Percentiles rank a stretch among this genome's conserved stretches.
phyloP scores from a whole-genome alignment of 2,113 vertebrate species.

The Prionailurus bengalensis region DNA sequence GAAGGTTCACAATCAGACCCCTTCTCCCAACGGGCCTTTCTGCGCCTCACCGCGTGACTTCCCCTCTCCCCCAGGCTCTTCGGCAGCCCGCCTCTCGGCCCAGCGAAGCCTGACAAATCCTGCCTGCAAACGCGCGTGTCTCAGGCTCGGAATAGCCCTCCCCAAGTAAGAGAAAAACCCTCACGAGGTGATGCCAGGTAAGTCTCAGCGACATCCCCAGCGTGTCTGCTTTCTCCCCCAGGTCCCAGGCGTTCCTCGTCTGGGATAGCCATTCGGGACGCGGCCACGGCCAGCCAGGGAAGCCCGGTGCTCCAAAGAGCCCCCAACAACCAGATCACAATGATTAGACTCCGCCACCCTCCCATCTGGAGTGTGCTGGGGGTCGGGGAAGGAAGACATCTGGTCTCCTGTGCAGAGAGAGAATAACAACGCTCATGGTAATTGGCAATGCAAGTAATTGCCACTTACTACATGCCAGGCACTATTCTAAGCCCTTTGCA shows the following conservation, averaged over 20 bases:
- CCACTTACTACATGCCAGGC: not conserved
- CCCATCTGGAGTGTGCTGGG: not conserved
- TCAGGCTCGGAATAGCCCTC: conserved; percentile 63
- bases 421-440: not conserved
- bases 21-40: conserved; percentile 71
- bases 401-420: not conserved
- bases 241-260: not conserved
- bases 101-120: conserved; percentile 73
- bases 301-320: not conserved
- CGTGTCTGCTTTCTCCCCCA: not conserved
- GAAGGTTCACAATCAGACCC: conserved; percentile 68
- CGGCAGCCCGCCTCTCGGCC: conserved; percentile 51
- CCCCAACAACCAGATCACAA: not conserved
- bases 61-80: conserved; percentile 73
- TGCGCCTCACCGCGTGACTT: conserved; percentile 46
- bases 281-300: not conserved
- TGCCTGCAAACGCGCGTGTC: conserved; percentile 52
- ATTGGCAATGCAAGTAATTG: not conserved
- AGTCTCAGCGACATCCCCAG: not conserved
- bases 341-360: not conserved
- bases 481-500: not conserved
- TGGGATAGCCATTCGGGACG: not conserved
- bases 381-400: not conserved
- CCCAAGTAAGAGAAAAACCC: conserved; percentile 19
- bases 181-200: conserved; percentile 29